Evolutionary conservation across 2,888 invertebrate genomes (phyloP).

Genomic region (Thyatira batis): DNA sequence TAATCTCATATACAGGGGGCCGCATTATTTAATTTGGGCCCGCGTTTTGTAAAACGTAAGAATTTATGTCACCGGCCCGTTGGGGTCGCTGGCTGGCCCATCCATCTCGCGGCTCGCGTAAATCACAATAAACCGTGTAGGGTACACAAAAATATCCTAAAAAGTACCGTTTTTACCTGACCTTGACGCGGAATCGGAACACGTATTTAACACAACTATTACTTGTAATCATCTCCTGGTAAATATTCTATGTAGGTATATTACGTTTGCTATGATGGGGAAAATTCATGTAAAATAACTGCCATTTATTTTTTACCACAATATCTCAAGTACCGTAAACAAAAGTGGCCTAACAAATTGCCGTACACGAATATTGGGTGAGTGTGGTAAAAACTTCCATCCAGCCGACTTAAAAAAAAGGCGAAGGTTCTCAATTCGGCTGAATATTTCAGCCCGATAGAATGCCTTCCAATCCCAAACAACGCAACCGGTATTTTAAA

Average conservation of each 20-base stretch:
- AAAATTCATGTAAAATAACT: too few relatives aligned
- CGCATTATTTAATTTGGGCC: slow-evolving; percentile 48
- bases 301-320: too few relatives aligned
- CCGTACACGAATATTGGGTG: not conserved
- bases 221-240: too few relatives aligned
- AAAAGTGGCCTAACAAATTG: not conserved
- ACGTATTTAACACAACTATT: too few relatives aligned
- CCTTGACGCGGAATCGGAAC: not conserved
- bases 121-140: slow-evolving; percentile 45
- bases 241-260: too few relatives aligned
- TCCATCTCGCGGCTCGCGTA: slow-evolving; percentile 47
- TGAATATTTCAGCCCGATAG: slow-evolving; percentile 21
- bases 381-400: slow-evolving; percentile 9
- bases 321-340: not conserved
- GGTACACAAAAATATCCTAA: slow-evolving; percentile 15
- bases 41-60: slow-evolving; percentile 52
- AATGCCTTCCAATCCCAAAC: slow-evolving; percentile 13
- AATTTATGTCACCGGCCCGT: slow-evolving; percentile 62
- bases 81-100: slow-evolving; percentile 44
- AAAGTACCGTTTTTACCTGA: not conserved
- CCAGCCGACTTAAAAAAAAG: too few relatives aligned
- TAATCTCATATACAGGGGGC: slow-evolving; percentile 47
- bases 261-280: too few relatives aligned
- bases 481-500: slow-evolving; percentile 25
- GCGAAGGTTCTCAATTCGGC: too few relatives aligned